phyloP scores from a whole-genome alignment of 2,888 invertebrate genomes.

The Gortyna flavago region DNA sequence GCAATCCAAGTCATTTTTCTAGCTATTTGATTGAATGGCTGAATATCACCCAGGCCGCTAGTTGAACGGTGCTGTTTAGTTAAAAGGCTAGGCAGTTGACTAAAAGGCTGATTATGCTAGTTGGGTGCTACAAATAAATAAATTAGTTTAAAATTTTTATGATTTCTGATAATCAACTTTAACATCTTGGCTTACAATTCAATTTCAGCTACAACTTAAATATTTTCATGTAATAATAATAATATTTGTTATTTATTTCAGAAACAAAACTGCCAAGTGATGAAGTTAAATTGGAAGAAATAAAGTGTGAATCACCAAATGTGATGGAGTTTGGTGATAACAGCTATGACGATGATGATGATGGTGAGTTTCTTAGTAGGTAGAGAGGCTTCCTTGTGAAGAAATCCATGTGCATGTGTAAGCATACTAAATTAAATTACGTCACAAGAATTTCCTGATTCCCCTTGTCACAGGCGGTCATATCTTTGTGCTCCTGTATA shows the following conservation, averaged over 20 bases:
- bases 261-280: slow-evolving; percentile 31
- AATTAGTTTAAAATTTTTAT: not conserved
- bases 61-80: no score
- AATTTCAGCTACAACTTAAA: not conserved
- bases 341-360: slow-evolving; percentile 56
- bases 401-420: not conserved
- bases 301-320: slow-evolving; percentile 62
- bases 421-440: not conserved
- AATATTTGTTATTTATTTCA: slow-evolving; percentile 41
- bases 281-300: slow-evolving; percentile 48
- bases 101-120: no score
- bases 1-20: no score
- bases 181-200: no score
- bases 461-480: not conserved
- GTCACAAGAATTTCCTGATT: not conserved
- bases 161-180: not conserved
- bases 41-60: no score
- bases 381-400: not conserved
- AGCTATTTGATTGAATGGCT: no score
- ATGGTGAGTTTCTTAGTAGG: not conserved
- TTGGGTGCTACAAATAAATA: no score
- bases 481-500: not conserved
- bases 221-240: not conserved
- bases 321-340: slow-evolving; percentile 54
- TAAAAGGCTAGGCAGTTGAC: no score